Base-by-base conservation (phyloP, 2,888 invertebrate genomes). In the Drosophila mayaguana region DNA sequence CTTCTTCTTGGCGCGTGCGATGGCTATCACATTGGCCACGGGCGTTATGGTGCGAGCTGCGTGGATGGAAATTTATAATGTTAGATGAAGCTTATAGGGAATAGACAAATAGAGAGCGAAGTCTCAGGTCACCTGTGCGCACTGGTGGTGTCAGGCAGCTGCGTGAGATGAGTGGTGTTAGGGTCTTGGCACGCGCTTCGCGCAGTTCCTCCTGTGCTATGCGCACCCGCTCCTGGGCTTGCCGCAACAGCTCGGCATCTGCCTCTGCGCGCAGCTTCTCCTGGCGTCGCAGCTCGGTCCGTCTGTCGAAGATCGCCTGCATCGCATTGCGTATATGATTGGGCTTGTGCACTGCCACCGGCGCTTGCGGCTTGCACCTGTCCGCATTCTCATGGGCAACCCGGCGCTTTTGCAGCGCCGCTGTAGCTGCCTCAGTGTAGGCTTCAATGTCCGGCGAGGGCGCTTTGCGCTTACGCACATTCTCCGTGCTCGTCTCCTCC, bases 1-100 rank as follows among this genome's bases (percentile, higher is more conserved):
- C 71, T 94, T 94, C 88, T 95, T 96, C 90, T 96, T 97, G 12
- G 96, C 96, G 88, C 94, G 94, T 76, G 96, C 94, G 68, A 96
- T 93, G 28, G 95, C 95, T 80, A 95, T 94, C 34, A 96, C 96
- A 93, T 97, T 97, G 63, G 96, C 95, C 54, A 96, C 97, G 83
- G 97, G 96, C 28, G 97, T 96, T 80, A 97, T 97, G 20, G 77
- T 75, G 63, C 96, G 94, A 66, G 95, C 94, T 93, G 16, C 1
- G 6, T 0, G n/a, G 0, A 32, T 8, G 12, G 1, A 43, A 22
- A 16, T 16, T 6, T 7, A n/a, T 2, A 20, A 32, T 18, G 9
- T 28, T 36, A 38, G 16, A n/a, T 12, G 11, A 6, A 12, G n/a
- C 16, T 14, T 2, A 38, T 38, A 38, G 36, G 7, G 36, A 7